phyloP scores from a whole-genome alignment of 2,113 vertebrate genomes.

The Ctenodactylus gundi region DNA sequence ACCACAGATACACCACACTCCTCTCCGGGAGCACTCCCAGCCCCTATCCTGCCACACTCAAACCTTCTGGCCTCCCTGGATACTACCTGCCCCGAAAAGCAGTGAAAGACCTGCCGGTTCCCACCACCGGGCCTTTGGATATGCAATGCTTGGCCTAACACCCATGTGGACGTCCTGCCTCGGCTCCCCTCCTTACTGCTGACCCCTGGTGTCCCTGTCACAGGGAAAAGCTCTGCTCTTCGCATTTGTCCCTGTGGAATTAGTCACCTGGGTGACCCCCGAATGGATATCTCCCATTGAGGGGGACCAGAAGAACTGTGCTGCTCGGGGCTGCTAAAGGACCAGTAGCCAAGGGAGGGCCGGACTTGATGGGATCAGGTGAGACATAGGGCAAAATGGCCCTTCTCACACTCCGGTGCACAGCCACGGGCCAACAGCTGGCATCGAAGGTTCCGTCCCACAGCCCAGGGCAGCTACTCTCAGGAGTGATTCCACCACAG shows the following conservation, averaged over 20 bases:
- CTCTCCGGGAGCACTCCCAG: background rate
- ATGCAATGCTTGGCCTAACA: background rate
- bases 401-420: no score
- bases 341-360: no score
- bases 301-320: background rate
- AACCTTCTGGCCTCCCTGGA: no score
- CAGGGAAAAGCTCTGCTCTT: background rate
- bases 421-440: no score
- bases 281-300: background rate
- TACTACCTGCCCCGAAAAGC: no score
- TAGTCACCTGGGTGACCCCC: accelerated
- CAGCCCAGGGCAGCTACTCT: no score
- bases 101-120: background rate
- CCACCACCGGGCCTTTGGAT: background rate
- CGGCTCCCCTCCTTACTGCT: no score
- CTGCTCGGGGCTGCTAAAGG: background rate
- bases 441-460: no score
- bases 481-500: no score
- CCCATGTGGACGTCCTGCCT: background rate
- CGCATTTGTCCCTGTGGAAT: background rate
- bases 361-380: no score
- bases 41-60: no score
- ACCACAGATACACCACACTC: background rate
- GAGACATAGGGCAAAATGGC: no score
- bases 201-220: background rate